Percentiles rank a stretch among this genome's conserved stretches.
Conservation (phyloP, 1,140 invertebrate genomes). For the Sinonovacula constricta region DNA sequence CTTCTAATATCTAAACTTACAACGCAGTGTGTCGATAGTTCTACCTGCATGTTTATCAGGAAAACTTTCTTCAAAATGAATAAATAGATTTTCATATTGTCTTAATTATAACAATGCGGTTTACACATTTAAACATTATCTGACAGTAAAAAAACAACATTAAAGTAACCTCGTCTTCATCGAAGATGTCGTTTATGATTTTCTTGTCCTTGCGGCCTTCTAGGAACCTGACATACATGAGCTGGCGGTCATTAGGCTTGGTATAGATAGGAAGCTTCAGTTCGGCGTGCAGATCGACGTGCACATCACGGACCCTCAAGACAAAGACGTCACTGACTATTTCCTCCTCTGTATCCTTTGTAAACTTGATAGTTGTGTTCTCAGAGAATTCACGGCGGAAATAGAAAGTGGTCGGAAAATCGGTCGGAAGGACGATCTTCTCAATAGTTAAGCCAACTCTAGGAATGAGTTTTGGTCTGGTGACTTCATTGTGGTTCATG, state of each 20-base stretch:
- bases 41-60: too few species aligned
- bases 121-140: too few species aligned
- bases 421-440: neutral
- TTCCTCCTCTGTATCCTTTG: neutral
- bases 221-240: neutral
- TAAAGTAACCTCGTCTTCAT: neutral
- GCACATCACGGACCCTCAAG: neutral
- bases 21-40: too few species aligned
- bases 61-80: too few species aligned
- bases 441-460: neutral
- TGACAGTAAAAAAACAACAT: too few species aligned
- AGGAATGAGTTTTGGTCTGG: neutral
- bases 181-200: neutral
- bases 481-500: neutral
- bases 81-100: too few species aligned
- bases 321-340: neutral
- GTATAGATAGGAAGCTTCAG: neutral
- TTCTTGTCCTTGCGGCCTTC: neutral
- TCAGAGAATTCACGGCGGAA: neutral
- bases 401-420: neutral
- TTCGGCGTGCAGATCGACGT: neutral
- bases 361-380: neutral
- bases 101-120: too few species aligned
- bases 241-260: neutral
- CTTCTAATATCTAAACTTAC: too few species aligned